A percentile compares a stretch with the other conserved stretches of the same genome.
These are phyloP conservation scores for Chaitophorus viminalis DNA, from an alignment of 2,888 invertebrate species.

Conservation along the genomic window DNA sequence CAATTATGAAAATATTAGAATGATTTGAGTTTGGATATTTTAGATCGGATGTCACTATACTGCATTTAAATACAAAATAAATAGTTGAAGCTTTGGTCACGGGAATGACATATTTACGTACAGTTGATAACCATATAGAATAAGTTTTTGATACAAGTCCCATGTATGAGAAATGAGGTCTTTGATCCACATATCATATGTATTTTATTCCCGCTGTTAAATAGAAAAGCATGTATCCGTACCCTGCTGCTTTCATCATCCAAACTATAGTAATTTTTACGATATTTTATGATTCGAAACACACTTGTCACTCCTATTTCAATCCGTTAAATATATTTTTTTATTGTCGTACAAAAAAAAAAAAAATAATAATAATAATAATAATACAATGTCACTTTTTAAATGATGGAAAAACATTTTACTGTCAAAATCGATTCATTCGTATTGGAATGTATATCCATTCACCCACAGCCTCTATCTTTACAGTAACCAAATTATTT, in stretches of 20 bases:
- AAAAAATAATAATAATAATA: neutral
- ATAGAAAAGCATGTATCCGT: conserved; percentile 29
- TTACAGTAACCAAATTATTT: conserved; percentile 19
- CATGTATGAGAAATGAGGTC: conserved; percentile 19
- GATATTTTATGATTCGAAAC: conserved; percentile 21
- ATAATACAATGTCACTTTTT: conserved; percentile 47
- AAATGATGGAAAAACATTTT: conserved; percentile 44
- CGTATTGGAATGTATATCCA: conserved; percentile 51
- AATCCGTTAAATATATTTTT: conserved; percentile 47
- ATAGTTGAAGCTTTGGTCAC: no score
- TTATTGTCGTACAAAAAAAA: neutral
- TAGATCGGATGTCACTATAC: no score
- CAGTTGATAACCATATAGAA: neutral
- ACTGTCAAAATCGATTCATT: conserved; percentile 55
- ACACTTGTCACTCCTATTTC: conserved; percentile 50
- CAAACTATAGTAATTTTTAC: conserved; percentile 44
- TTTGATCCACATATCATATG: conserved; percentile 28
- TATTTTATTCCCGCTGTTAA: conserved; percentile 46
- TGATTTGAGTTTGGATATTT: no score
- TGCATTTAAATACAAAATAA: no score
- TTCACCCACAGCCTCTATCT: neutral
- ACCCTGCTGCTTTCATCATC: conserved; percentile 31
- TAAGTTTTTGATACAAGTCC: neutral
- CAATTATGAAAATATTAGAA: no score
- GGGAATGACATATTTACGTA: neutral